Evolutionary conservation across 2,888 invertebrate species (phyloP).

Genomic region (Cryptophagus acutangulus): DNA sequence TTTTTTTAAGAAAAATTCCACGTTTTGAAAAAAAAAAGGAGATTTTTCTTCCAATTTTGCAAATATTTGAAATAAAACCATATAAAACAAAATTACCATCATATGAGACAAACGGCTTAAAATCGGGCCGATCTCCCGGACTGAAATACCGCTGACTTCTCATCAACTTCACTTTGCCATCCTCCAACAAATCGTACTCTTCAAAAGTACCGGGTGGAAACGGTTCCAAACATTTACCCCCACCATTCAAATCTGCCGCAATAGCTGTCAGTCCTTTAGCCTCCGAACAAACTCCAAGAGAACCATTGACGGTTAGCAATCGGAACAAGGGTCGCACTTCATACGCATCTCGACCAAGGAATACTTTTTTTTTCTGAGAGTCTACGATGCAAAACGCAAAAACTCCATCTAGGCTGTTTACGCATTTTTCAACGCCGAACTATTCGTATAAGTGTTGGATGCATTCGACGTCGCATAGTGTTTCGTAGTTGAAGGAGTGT

Average conservation of each 20-base stretch:
- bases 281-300: constrained; percentile 65
- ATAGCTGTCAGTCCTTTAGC: constrained; percentile 56
- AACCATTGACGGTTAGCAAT: constrained; percentile 53
- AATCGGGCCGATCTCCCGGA: constrained; percentile 55
- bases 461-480: constrained; percentile 68
- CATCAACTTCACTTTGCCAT: constrained; percentile 57
- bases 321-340: constrained; percentile 74
- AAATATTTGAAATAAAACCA: constrained; percentile 59
- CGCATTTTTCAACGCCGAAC: constrained; percentile 63
- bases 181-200: constrained; percentile 59
- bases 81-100: constrained; percentile 49
- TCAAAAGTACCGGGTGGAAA: constrained; percentile 73
- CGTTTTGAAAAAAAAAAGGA: too few relatives aligned
- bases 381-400: constrained; percentile 76
- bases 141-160: constrained; percentile 55
- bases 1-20: too few relatives aligned
- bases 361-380: constrained; percentile 59
- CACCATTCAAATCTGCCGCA: constrained; percentile 45
- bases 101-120: constrained; percentile 49
- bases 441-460: constrained; percentile 68
- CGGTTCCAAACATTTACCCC: constrained; percentile 55
- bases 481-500: constrained; percentile 61
- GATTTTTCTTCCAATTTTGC: too few relatives aligned
- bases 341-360: constrained; percentile 72
- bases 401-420: constrained; percentile 73